These are phyloP conservation scores for Amphipyra tragopoginis DNA, from an alignment of 2,888 invertebrate species.

Conservation along the genomic window DNA sequence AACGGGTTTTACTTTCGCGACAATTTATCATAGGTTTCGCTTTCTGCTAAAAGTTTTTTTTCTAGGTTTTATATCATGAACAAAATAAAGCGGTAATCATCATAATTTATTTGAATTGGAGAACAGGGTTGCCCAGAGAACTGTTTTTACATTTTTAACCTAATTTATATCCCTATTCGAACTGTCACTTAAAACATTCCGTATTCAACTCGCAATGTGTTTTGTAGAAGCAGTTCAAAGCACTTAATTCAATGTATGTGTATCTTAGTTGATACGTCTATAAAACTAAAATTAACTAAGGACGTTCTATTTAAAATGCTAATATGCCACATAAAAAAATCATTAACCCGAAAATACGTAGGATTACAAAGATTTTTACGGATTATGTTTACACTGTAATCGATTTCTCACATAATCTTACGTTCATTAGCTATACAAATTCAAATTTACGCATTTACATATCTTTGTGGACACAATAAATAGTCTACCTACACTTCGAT, in stretches of 20 bases:
- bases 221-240: background rate
- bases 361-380: conserved; percentile 33
- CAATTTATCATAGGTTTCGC: conserved; percentile 23
- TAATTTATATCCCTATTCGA: too few relatives aligned
- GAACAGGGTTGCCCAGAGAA: background rate
- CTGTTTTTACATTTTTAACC: background rate
- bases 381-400: conserved; percentile 36
- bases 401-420: conserved; percentile 53
- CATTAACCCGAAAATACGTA: background rate
- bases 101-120: background rate
- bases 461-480: conserved; percentile 58
- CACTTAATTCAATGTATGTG: background rate
- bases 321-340: background rate
- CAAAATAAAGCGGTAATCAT: background rate
- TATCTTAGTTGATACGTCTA: background rate
- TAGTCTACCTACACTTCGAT: conserved; percentile 58
- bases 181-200: too few relatives aligned
- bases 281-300: background rate
- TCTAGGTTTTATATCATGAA: conserved; percentile 1
- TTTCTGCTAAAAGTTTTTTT: conserved; percentile 34
- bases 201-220: too few relatives aligned
- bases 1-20: conserved; percentile 41
- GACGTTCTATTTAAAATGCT: background rate
- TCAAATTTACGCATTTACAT: conserved; percentile 57
- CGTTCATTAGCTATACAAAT: conserved; percentile 55